These are phyloP conservation scores for Neomorphus geoffroyi DNA, from an alignment of 2,797 vertebrate genomes.

Conservation along the genomic window DNA sequence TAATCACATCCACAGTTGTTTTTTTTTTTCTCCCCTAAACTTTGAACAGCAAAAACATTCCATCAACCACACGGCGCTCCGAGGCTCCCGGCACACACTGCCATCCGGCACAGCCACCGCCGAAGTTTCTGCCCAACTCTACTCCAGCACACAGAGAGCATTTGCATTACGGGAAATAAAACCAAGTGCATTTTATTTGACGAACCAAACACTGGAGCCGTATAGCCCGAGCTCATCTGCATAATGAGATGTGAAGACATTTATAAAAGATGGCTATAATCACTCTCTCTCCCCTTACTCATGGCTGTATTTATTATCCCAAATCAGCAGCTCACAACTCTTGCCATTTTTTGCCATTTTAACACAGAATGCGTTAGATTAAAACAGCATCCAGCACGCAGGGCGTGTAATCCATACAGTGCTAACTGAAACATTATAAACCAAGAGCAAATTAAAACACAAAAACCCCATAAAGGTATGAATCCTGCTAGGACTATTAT, in stretches of 20 bases:
- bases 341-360: background rate
- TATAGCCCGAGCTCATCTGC: constrained; percentile 34
- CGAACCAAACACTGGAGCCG: background rate
- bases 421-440: background rate
- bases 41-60: constrained; percentile 59
- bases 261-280: constrained; percentile 46
- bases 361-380: background rate
- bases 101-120: background rate
- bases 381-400: background rate
- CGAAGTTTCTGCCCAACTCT: constrained; percentile 57
- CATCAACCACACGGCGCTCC: background rate
- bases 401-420: background rate
- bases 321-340: constrained; percentile 22
- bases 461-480: constrained; percentile 53
- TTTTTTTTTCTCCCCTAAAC: constrained; percentile 31
- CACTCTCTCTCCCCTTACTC: background rate
- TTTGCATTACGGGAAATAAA: background rate
- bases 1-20: constrained; percentile 76
- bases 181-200: background rate
- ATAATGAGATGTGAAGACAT: constrained; percentile 46
- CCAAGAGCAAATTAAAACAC: constrained; percentile 48
- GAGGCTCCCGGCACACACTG: background rate
- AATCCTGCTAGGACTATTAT: constrained; percentile 48
- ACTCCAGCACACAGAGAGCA: background rate
- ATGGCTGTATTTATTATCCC: constrained; percentile 29